A percentile compares a stretch with the other conserved stretches of the same genome.
phyloP scores from a whole-genome alignment of 2,888 invertebrate genomes.

The Tenthredo notha region DNA sequence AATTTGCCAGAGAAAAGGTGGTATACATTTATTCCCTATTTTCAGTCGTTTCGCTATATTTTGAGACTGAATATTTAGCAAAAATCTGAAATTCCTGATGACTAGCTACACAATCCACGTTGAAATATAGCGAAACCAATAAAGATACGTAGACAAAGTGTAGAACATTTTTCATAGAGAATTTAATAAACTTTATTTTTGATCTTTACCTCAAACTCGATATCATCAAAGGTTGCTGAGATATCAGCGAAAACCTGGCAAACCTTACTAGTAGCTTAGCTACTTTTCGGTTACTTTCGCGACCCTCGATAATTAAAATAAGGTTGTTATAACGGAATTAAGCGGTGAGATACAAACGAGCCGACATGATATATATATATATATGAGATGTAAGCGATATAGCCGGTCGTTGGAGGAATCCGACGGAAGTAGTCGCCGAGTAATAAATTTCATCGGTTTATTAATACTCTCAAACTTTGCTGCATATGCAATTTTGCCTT shows the following conservation, averaged over 20 bases:
- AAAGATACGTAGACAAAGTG: neutral
- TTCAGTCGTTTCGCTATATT: neutral
- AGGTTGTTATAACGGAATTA: conserved; percentile 5
- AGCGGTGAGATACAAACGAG: conserved; percentile 17
- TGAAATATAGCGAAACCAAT: neutral
- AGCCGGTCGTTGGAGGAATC: conserved; percentile 21
- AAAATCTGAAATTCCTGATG: neutral
- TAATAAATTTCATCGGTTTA: conserved; percentile 42
- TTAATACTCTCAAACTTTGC: conserved; percentile 13
- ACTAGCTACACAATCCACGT: no score
- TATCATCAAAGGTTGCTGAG: neutral
- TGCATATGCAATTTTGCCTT: conserved; percentile 17
- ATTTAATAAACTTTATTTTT: neutral
- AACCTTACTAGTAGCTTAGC: no score
- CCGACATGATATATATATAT: neutral
- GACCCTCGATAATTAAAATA: conserved; percentile 27
- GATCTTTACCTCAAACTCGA: neutral
- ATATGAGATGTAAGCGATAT: neutral
- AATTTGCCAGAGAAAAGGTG: neutral
- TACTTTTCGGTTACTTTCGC: no score
- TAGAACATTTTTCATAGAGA: neutral
- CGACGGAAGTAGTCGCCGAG: conserved; percentile 36
- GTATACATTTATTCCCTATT: neutral
- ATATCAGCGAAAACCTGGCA: neutral
- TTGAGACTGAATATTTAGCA: neutral